Evolutionary conservation across 2,888 invertebrate species (phyloP), one percentile per base, ranked within the genome.

Genomic region (Pyrochroa serraticornis): DNA sequence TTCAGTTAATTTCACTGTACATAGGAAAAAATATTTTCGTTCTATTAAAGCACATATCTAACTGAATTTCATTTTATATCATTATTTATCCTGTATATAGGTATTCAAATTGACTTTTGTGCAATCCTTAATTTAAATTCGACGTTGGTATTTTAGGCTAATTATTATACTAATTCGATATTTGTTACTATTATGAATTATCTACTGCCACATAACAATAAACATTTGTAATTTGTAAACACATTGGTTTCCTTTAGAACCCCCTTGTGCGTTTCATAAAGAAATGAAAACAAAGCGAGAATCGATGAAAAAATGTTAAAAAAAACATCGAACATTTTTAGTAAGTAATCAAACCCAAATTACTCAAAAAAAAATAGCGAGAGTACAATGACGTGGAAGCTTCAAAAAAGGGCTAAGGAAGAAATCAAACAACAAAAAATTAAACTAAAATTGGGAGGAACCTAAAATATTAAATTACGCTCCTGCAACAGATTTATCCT

Each of bases 191-290:
- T 63, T 66, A 22, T 22, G 22, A 22, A 22, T 3, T 22, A 58
- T 66, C 44, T 62, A 74, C 73, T 75, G 74, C 74, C 74, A 75
- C 67, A 70, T 64, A 71, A 22, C 22, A 72, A 73, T 73, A 73
- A 71, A 70, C 46, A 45, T 73, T 74, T 74, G 72, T 74, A 74
- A 71, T 73, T 73, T 74, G 67, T 72, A 68, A 44, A 47, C n/a
- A 7, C 5, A 7, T 2, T 13, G 6, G 35, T 42, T 41, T 57
- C 36, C 47, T 55, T 55, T 37, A 22, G 5, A 22, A 22, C 5
- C 22, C 22, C 22, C 22, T 5, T 22, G 5, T 22, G 22, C 22
- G 22, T n/a, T n/a, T n/a, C n/a, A 22, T 22, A 5, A 22, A 22
- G 22, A 22, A 22, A 22, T 5, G 22, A 22, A 22, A 22, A n/a